Evolutionary conservation across 2,113 vertebrate species (phyloP).

Genomic region (Heliornis fulica): DNA sequence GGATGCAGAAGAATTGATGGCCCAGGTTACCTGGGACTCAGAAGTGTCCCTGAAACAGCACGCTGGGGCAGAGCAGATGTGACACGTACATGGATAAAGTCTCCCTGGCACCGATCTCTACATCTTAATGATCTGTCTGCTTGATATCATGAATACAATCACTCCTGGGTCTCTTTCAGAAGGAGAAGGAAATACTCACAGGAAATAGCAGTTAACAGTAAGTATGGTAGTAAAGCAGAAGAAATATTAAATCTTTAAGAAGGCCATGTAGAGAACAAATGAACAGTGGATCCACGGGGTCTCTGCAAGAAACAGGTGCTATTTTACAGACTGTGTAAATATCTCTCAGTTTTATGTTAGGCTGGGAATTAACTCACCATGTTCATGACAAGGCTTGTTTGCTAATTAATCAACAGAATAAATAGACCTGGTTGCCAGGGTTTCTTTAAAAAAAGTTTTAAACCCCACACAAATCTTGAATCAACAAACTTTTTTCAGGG

Average conservation of each 20-base stretch:
- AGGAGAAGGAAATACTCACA: background rate
- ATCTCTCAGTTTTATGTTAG: background rate
- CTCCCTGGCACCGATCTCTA: background rate
- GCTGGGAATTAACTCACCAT: background rate
- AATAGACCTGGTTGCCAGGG: background rate
- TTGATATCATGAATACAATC: background rate
- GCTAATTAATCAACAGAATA: background rate
- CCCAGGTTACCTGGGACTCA: background rate
- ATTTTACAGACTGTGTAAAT: background rate
- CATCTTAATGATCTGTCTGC: background rate
- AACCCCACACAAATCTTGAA: background rate
- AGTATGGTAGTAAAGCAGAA: background rate
- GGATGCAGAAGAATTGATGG: background rate
- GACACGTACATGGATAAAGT: fast-evolving
- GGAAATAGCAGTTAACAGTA: background rate
- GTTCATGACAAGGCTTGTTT: background rate
- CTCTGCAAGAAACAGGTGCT: background rate
- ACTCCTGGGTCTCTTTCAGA: background rate
- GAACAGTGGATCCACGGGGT: background rate
- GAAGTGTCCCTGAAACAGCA: background rate
- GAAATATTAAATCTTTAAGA: background rate
- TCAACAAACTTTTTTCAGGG: background rate
- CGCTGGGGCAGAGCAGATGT: background rate
- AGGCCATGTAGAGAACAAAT: background rate
- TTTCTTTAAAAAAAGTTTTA: background rate